Percentiles rank a stretch among this genome's conserved stretches.
phyloP scores from a whole-genome alignment of 1,140 invertebrate genomes.

The Tetramorium simillimum region DNA sequence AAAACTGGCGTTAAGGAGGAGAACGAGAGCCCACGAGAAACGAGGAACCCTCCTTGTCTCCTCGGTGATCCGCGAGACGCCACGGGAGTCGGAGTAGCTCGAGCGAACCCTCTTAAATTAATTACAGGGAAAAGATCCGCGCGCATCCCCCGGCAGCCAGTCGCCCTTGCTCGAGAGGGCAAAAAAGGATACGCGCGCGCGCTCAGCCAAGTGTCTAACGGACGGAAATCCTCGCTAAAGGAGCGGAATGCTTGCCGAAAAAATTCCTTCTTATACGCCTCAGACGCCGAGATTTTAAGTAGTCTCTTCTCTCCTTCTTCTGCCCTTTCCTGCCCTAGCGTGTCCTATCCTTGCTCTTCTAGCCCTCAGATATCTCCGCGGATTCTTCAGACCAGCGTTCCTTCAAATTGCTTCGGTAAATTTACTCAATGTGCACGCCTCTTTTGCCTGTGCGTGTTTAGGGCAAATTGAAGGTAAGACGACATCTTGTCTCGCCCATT shows the following conservation, averaged over 20 bases:
- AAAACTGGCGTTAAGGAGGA: conserved; percentile 15
- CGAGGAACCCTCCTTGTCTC: conserved; percentile 64
- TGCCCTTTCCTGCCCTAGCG: not conserved
- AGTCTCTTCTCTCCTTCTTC: conserved; percentile 52
- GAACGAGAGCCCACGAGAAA: conserved; percentile 48
- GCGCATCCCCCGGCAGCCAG: conserved; percentile 70
- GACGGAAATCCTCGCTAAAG: conserved; percentile 77
- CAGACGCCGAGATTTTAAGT: conserved; percentile 74
- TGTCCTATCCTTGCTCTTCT: conserved; percentile 22
- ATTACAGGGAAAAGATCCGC: conserved; percentile 83
- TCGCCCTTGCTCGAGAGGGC: conserved; percentile 59
- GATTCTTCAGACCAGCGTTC: conserved; percentile 33
- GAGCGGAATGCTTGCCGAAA: conserved; percentile 66
- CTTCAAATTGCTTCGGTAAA: conserved; percentile 58
- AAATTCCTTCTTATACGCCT: conserved; percentile 73
- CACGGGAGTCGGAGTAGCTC: conserved; percentile 70
- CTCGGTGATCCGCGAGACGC: conserved; percentile 73
- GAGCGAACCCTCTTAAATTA: conserved; percentile 82
- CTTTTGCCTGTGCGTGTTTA: not conserved
- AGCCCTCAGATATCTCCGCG: conserved; percentile 11
- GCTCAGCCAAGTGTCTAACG: conserved; percentile 75
- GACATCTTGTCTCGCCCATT: not conserved
- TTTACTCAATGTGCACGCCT: conserved; percentile 26
- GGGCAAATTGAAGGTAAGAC: not conserved
- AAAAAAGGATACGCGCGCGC: conserved; percentile 67